Conservation (phyloP, 2,888 invertebrate genomes). For the Clusia tigrina region DNA sequence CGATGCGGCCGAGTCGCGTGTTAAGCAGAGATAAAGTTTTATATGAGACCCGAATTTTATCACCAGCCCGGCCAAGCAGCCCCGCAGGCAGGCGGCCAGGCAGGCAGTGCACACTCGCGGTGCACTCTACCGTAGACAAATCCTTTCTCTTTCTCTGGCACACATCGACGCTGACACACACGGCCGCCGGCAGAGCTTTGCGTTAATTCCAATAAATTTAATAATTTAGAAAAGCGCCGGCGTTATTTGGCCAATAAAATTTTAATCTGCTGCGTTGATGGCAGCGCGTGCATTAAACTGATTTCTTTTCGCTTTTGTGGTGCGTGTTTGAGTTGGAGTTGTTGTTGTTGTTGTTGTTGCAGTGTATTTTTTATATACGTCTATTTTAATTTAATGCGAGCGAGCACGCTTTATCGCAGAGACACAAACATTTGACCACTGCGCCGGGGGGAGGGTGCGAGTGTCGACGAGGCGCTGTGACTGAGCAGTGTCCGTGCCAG, state of each 20-base stretch:
- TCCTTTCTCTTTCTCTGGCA: neutral
- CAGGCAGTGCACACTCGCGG: too few species aligned
- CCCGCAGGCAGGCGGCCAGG: neutral
- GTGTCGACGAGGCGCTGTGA: conserved; percentile 6
- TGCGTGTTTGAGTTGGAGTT: too few species aligned
- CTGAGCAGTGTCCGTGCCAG: neutral
- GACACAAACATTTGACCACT: conserved; percentile 29
- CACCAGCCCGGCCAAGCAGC: conserved; percentile 23
- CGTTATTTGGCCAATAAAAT: conserved; percentile 53
- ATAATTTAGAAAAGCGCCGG: conserved; percentile 22
- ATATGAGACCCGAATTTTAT: conserved; percentile 31
- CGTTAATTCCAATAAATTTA: conserved; percentile 45
- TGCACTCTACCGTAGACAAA: neutral
- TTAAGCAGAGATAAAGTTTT: conserved; percentile 31
- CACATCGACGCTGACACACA: conserved; percentile 12
- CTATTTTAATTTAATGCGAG: conserved; percentile 18
- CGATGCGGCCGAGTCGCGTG: conserved; percentile 26
- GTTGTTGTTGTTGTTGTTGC: too few species aligned
- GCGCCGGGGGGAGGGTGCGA: conserved; percentile 1
- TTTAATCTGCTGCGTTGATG: conserved; percentile 45
- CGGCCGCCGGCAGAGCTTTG: conserved; percentile 11
- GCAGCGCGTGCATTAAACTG: conserved; percentile 15
- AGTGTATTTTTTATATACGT: conserved; percentile 16
- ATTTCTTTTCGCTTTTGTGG: conserved; percentile 28
- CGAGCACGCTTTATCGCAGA: conserved; percentile 27